Conservation (phyloP, 1,140 invertebrate species). For the Aphidius gifuensis region DNA sequence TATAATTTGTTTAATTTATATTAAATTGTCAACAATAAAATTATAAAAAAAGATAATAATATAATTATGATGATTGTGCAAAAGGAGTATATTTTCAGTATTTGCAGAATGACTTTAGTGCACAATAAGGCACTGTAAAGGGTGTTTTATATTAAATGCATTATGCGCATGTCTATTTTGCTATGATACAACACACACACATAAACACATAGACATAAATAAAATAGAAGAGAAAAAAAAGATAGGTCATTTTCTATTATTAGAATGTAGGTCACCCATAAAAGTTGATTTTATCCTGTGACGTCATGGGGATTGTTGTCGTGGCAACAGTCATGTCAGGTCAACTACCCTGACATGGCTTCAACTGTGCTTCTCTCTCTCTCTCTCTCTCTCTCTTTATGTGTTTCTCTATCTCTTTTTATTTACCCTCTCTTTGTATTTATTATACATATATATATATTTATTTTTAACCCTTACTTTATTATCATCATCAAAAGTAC, state of each 20-base stretch:
- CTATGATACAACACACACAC: not conserved
- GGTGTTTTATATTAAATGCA: constrained; percentile 13
- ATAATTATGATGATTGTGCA: too few species aligned
- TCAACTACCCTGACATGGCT: constrained; percentile 33
- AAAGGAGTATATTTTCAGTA: too few species aligned
- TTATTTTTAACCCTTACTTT: not conserved
- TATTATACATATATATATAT: not conserved
- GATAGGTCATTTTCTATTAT: constrained; percentile 42
- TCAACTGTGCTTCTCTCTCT: not conserved
- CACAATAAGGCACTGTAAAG: too few species aligned
- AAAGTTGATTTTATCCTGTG: constrained; percentile 46
- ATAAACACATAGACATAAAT: too few species aligned
- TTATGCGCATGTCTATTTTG: not conserved
- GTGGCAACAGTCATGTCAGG: constrained; percentile 43
- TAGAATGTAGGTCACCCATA: constrained; percentile 47
- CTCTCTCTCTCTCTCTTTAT: too few species aligned
- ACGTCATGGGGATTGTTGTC: constrained; percentile 51
- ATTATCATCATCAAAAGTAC: not conserved
- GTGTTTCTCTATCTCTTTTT: too few species aligned
- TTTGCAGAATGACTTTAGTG: too few species aligned
- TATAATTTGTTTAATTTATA: too few species aligned
- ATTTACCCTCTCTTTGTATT: not conserved
- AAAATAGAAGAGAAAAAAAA: not conserved
- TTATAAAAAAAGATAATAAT: too few species aligned
- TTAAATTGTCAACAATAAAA: too few species aligned